Base-by-base conservation (phyloP, 2,113 vertebrate species). In the Urocolius indicus region DNA sequence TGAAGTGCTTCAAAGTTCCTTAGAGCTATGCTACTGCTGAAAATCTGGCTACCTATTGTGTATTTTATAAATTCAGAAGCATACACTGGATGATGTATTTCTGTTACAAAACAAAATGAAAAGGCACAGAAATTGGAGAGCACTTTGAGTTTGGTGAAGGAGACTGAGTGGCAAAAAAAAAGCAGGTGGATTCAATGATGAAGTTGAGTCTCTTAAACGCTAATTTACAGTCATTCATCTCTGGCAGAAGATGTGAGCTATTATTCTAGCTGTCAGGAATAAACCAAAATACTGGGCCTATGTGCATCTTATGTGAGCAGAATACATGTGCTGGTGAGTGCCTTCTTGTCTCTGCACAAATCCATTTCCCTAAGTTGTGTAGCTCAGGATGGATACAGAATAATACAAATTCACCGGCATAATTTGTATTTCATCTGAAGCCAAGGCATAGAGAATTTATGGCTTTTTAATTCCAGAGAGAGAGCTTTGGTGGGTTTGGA, bases 191-290 rank as follows among this genome's bases (percentile, higher is more conserved):
- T 93, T 88, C 69, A 65, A 7, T 93, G 91, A 94, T 90, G 79
- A 94, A 94, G 75, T 3, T 86, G 79, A 94, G 79, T 94, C 85
- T 81, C 79, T 95, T 93, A 94, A 94, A 90, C 43, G 59, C 49
- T 88, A 72, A 92, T 93, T 96, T 96, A 46, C 82, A 92, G 72
- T 88, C 90, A 96, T 97, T 96, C 79, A 81, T 97, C 96, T 94
- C 75, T 86, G 90, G 80, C 87, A 94, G 72, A 88, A 91, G 76
- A 88, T 78, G 82, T 75, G 76, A 90, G 75, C 59, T 94, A 92
- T 96, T 95, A 85, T 94, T 94, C 78, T 85, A 36, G 13, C 41
- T 86, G 85, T 77, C 80, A 93, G 48, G 57, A 93, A 45, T 67
- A 84, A 95, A 93, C 45, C 51, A 75, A 84, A 95, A 72, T 68